Evolutionary conservation across 2,888 invertebrate genomes (phyloP), one percentile per base, ranked within the genome.

Genomic region (Mongoloraphidia duomilia): DNA sequence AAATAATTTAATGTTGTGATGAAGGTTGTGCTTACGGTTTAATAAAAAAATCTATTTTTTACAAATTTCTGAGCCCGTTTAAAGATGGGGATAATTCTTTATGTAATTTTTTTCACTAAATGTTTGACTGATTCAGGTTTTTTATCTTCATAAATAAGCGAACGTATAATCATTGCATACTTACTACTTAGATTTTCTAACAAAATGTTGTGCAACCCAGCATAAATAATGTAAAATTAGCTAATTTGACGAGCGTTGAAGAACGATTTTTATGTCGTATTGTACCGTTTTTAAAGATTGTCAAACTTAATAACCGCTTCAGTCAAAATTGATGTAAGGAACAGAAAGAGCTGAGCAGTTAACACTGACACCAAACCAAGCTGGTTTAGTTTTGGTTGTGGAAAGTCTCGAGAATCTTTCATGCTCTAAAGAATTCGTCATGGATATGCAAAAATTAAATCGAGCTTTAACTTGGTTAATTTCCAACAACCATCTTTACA

Each of bases 241-340:
- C 50, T 34, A 44, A 50, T 52, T 50, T 50, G 34, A 51, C 50
- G n/a, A 37, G 34, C 33, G 34, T 50, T 51, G 50, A 51, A 50
- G 44, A 50, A 50, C 50, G 49, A 26, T 51, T 50, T 34, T 44
- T 51, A 44, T 13, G 50, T 34, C 41, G 50, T 9, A 13, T 50
- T 51, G 12, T 37, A 52, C 43, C 50, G 11, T 59, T 59, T 55
- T n/a, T 59, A 13, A 57, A 58, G 49, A 59, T 59, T 34, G 48
- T 59, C 37, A 54, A 54, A 46, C 12, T 59, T 11, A 38, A 55
- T 33, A 58, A 58, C 39, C 50, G 57, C 9, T 59, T 57, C 38
- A 54, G 56, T 39, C 56, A 59, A 52, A 47, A 56, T 56, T 58
- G 56, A 58, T 60, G 54, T 48, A 56, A 57, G 43, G 52, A 51